phyloP scores from a whole-genome alignment of 2,888 invertebrate species.

The Amphimallon solstitiale region DNA sequence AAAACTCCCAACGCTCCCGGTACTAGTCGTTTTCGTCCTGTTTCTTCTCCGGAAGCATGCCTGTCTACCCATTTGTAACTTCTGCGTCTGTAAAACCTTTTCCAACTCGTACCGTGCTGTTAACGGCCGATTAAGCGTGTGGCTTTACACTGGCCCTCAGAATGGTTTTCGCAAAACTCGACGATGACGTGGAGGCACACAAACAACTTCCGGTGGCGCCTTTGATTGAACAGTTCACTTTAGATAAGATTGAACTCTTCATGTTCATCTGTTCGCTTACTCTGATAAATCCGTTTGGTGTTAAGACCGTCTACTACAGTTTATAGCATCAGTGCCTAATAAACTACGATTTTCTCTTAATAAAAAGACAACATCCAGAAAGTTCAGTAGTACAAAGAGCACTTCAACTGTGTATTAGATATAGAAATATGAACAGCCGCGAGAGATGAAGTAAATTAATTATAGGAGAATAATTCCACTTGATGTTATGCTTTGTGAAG shows the following conservation, averaged over 20 bases:
- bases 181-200: not conserved
- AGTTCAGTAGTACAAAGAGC: not conserved
- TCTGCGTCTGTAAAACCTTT: not conserved
- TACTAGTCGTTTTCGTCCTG: not conserved
- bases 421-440: too few species aligned
- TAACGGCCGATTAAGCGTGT: conserved; percentile 13
- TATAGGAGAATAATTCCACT: too few species aligned
- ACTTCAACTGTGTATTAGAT: too few species aligned
- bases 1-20: not conserved
- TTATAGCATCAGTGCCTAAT: not conserved
- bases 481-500: too few species aligned
- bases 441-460: too few species aligned
- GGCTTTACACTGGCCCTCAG: not conserved
- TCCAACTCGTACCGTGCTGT: not conserved
- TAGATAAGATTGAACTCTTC: not conserved
- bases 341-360: not conserved
- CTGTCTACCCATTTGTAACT: not conserved
- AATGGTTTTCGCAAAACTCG: not conserved
- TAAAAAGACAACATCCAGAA: too few species aligned
- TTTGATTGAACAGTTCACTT: conserved; percentile 1
- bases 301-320: not conserved
- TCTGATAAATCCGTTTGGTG: not conserved
- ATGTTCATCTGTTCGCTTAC: not conserved
- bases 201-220: conserved; percentile 1
- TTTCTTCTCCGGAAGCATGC: not conserved